These are phyloP conservation scores for Gulo gulo DNA, from an alignment of 2,113 vertebrate species.

Conservation along the genomic window DNA sequence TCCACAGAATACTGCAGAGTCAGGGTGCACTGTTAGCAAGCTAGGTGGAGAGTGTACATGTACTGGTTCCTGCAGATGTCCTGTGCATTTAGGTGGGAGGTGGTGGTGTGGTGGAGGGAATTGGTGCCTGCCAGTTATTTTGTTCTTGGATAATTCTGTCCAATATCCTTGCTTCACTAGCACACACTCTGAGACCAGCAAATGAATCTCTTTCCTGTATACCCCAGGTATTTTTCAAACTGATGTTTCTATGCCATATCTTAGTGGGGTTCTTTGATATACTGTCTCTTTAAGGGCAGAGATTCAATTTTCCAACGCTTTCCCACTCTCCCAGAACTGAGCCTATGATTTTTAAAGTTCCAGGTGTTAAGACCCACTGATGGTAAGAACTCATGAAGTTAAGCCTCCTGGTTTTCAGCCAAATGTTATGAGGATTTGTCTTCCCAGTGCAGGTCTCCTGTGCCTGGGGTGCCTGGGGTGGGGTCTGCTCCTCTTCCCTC, in stretches of 20 bases:
- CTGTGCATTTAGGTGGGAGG: too few species aligned
- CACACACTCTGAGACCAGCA: not conserved
- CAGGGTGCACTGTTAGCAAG: too few species aligned
- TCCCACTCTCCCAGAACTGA: not conserved
- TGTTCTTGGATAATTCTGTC: not conserved
- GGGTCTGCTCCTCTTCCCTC: not conserved
- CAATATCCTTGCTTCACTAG: not conserved
- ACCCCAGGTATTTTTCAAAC: not conserved
- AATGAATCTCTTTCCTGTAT: not conserved
- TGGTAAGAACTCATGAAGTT: not conserved
- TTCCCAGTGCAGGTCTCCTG: not conserved
- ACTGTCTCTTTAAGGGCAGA: not conserved
- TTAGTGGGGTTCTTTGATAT: not conserved
- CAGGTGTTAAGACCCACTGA: not conserved
- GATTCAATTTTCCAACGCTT: not conserved
- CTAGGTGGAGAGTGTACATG: too few species aligned
- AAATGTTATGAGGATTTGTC: not conserved
- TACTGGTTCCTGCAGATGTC: too few species aligned
- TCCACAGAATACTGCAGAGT: too few species aligned
- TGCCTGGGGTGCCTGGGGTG: not conserved
- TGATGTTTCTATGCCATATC: not conserved
- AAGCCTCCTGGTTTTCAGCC: not conserved
- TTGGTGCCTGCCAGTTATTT: not conserved
- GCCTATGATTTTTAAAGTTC: not conserved
- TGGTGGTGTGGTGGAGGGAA: too few species aligned